Base-by-base conservation (phyloP, 2,113 vertebrate species). In the Nyctibius bracteatus region DNA sequence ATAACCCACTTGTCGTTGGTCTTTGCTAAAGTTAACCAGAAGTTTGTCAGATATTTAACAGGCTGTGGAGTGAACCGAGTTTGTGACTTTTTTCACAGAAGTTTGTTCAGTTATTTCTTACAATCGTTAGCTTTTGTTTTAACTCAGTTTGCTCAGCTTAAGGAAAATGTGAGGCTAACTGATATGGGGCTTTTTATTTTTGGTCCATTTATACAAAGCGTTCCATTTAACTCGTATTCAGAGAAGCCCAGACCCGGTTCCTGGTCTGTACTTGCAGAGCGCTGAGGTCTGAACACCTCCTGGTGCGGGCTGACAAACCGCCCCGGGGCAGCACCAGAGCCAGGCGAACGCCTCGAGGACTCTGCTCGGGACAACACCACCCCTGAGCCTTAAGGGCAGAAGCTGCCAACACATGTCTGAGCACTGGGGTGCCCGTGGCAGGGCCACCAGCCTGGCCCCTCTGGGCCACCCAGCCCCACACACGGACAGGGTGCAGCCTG, bases 31-130 rank as follows among this genome's bases (percentile, higher is more conserved):
- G 94, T 88, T 93, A 86, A 94, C 92, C 81, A 73, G 95, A 97
- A 91, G 87, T 72, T 88, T 96, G 74, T 94, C 95, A 86, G 95
- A 39, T 94, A 96, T 96, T 97, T 96, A 94, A 93, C 94, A 92
- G 93, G 49, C 57, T 33, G 22, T 7, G 43, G 90, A 94, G 28
- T 0, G 17, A 74, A 81, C n/a, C 0, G 8, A 67, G 75, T 55
- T 78, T 78, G 77, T 47, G 82, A 59, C 46, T 87, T 12, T 20
- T 86, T 62, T 86, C 59, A 62, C 41, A 68, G 37, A 78, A 55
- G 39, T 92, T 90, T 77, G 52, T 19, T 85, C 59, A 39, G 57
- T n/a, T 94, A 59, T 81, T 93, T 72, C 91, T 81, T 58, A 68
- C 33, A 79, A 19, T 61, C 28, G 5, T 22, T 12, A 82, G 61